Base-by-base conservation (phyloP, 2,888 invertebrate species). In the Amphimallon solstitiale region DNA sequence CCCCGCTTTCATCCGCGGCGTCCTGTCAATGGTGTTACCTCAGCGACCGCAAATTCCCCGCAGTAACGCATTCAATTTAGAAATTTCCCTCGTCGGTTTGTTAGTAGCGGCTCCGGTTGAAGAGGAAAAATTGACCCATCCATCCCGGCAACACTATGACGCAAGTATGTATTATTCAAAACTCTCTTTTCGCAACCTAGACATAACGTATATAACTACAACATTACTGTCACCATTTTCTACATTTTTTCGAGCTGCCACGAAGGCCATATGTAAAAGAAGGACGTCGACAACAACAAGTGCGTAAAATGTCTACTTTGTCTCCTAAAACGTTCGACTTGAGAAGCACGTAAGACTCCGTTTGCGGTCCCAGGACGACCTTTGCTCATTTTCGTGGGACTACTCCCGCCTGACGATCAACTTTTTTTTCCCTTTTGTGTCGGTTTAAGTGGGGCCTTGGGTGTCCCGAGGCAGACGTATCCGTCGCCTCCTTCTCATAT, bases 401-500 rank as follows among this genome's bases (percentile, higher is more conserved):
- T 29, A 29, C 29, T 29, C 29, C 23, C 48, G 12, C 37, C 19
- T 46, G 34, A 14, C 61, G 48, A 48, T 61, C 46, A 46, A 46
- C 37, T 48, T 48, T 46, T 46, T 60, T 61, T 19, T 29, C 10
- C 37, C 56, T 43, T 43, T 29, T 59, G 40, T 43, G 56, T 23
- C 40, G 40, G 54, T 17, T 29, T 59, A 29, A 29, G 56, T 23
- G 21, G 40, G 54, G 12, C 38, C 21, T 37, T 38, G 38, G 38
- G 54, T 43, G 56, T 46, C 56, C 56, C 56, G 29, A 46, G 74
- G 75, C 73, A 76, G 74, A 74, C 76, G 75, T 77, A 76, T 59
- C 34, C 45, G 43, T 34, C 34, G 56, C 56, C 29, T 59, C 19
- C 45, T 59, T 59, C 76, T 76, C 77, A 76, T 79, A 80, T 80